Evolutionary conservation across 2,888 invertebrate species (phyloP).

Genomic region (Rhingia campestris): DNA sequence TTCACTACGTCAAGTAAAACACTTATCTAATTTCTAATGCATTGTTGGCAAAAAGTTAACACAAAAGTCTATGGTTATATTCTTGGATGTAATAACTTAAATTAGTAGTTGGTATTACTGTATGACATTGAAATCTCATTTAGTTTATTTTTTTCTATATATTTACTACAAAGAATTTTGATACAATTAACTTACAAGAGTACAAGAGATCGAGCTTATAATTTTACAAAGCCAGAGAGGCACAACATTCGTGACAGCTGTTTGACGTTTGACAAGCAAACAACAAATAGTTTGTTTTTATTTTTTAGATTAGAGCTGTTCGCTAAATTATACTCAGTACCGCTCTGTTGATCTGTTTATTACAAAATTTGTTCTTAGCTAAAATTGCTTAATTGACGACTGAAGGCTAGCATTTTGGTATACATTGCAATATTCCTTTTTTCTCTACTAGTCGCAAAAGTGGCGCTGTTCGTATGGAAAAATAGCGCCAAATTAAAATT

Average conservation of each 20-base stretch:
- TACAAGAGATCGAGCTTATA: neutral
- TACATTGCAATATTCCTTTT: too few relatives aligned
- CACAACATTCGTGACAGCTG: neutral
- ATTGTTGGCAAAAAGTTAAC: conserved; percentile 42
- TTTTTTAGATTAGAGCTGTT: neutral
- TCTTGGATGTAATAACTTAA: neutral
- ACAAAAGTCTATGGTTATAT: neutral
- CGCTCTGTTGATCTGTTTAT: neutral
- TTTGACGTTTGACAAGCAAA: neutral
- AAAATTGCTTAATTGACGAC: neutral
- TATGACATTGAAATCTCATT: neutral
- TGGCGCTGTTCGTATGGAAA: too few relatives aligned
- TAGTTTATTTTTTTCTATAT: neutral
- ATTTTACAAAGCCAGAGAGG: neutral
- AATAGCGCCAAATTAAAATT: too few relatives aligned
- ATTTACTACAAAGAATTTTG: neutral
- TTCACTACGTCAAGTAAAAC: conserved; percentile 6
- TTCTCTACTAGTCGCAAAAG: too few relatives aligned
- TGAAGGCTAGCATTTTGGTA: too few relatives aligned
- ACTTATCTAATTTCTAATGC: conserved; percentile 50
- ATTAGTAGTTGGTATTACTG: neutral
- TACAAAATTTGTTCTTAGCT: neutral
- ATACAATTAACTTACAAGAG: neutral
- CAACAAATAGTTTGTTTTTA: neutral
- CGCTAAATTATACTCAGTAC: neutral